Percentiles rank a stretch among this genome's conserved stretches.
Conservation (phyloP, 2,113 vertebrate species). For the Struthidea cinerea region DNA sequence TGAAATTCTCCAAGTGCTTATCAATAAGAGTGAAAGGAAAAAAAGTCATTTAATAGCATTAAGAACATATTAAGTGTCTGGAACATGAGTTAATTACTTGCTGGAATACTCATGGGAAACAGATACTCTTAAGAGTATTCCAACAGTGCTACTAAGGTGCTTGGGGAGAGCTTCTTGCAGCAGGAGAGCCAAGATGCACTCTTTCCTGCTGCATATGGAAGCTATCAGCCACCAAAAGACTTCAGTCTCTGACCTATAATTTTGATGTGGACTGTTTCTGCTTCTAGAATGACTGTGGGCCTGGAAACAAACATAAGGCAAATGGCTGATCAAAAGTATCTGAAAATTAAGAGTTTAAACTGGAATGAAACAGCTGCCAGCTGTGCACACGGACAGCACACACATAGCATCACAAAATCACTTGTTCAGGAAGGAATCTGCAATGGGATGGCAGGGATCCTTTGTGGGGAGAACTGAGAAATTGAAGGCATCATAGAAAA, state of each 20-base stretch:
- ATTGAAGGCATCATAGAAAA: background rate
- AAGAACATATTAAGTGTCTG: background rate
- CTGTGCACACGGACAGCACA: background rate
- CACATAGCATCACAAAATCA: background rate
- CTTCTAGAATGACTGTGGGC: background rate
- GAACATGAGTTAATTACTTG: background rate
- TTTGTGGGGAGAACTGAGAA: background rate
- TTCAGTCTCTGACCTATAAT: background rate
- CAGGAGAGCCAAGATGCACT: background rate
- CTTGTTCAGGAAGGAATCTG: background rate
- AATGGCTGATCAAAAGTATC: background rate
- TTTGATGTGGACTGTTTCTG: background rate
- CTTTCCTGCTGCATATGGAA: background rate
- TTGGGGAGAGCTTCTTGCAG: background rate
- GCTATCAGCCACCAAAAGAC: background rate
- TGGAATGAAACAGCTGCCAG: background rate
- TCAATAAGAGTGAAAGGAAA: background rate
- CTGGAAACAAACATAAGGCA: background rate
- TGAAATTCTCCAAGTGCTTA: background rate
- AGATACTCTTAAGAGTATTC: background rate
- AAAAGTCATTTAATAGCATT: background rate
- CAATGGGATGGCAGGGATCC: background rate
- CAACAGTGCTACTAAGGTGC: background rate
- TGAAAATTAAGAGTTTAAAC: background rate
- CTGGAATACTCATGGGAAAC: background rate